Evolutionary conservation across 2,888 invertebrate genomes (phyloP), one percentile per base, ranked within the genome.

Genomic region (Monoplex corrugatus): DNA sequence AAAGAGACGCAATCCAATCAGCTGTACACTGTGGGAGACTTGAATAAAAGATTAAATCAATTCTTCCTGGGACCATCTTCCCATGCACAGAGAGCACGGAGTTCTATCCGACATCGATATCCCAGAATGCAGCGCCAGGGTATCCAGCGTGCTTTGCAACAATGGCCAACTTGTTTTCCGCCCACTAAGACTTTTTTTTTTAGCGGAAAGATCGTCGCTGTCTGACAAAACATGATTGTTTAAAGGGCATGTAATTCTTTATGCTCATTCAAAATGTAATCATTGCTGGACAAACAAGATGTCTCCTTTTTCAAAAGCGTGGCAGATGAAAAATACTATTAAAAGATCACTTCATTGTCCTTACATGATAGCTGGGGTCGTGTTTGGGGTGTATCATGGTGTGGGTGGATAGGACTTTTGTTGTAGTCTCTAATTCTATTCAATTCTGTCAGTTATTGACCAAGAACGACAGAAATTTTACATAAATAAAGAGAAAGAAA

Each of bases 61-160:
- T 57, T 57, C 45, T 50, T 23, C 40, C 57, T n/a, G 32, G n/a
- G 8, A n/a, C 35, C 44, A 35, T 23, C 78, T 32, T 57, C 38
- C 35, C 50, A 35, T 44, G 80, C 87, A 28, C n/a, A 43, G 35
- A 10, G 40, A 68, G 63, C 83, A 68, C 83, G 83, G 32, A 23
- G 43, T n/a, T 57, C 45, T 45, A 28, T 50, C 44, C n/a, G 35
- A 32, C 83, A 88, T 88, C 83, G 44, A 88, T 88, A 83, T 88
- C 83, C 88, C 88, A 88, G n/a, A 43, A 72, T 83, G 88, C 88
- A 88, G 32, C 35, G 83, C 88, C 68, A 68, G 68, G 68, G 82
- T 45, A 68, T 72, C 88, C 68, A 40, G 88, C 82, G 68, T 88
- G 45, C 83, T n/a, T 83, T 80, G 50, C 63, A 88, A 88, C 88